Percentiles rank a stretch among this genome's conserved stretches.
phyloP scores from a whole-genome alignment of 2,113 vertebrate genomes.

The Petromus typicus region DNA sequence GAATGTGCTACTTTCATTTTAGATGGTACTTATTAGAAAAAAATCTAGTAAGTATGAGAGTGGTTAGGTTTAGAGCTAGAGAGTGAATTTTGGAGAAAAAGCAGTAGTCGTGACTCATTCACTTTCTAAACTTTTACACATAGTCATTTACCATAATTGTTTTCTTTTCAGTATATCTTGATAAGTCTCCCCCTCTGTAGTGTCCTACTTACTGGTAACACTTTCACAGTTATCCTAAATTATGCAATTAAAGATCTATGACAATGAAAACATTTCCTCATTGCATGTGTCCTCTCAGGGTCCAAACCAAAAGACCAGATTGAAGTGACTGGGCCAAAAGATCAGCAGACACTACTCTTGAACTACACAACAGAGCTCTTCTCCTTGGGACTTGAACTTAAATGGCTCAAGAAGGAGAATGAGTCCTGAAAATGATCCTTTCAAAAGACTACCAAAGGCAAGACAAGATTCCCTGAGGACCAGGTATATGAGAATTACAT shows the following conservation, averaged over 20 bases:
- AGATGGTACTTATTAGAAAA: conserved; percentile 24
- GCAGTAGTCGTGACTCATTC: conserved; percentile 71
- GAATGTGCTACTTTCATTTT: conserved; percentile 74
- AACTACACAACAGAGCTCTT: background rate
- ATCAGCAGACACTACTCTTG: background rate
- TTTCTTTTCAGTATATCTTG: conserved; percentile 64
- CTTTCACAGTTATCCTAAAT: conserved; percentile 45
- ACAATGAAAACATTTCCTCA: conserved; percentile 44
- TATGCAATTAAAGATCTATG: conserved; percentile 29
- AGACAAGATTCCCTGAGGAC: background rate
- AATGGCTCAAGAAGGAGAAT: conserved; percentile 10
- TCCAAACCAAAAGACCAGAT: conserved; percentile 36
- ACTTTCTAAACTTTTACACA: conserved; percentile 77
- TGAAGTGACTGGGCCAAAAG: background rate
- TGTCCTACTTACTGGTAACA: conserved; percentile 63
- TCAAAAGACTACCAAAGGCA: background rate
- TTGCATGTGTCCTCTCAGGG: background rate
- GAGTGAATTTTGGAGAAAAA: conserved; percentile 69
- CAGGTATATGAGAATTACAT: conserved; percentile 31
- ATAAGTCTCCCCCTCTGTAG: background rate
- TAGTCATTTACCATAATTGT: conserved; percentile 74
- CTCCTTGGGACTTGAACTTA: background rate
- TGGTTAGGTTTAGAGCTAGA: conserved; percentile 61
- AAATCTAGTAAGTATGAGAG: background rate
- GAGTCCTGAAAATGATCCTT: conserved; percentile 23